Evolutionary conservation across 1,140 invertebrate species (phyloP).

Genomic region (Centruroides vittatus): DNA sequence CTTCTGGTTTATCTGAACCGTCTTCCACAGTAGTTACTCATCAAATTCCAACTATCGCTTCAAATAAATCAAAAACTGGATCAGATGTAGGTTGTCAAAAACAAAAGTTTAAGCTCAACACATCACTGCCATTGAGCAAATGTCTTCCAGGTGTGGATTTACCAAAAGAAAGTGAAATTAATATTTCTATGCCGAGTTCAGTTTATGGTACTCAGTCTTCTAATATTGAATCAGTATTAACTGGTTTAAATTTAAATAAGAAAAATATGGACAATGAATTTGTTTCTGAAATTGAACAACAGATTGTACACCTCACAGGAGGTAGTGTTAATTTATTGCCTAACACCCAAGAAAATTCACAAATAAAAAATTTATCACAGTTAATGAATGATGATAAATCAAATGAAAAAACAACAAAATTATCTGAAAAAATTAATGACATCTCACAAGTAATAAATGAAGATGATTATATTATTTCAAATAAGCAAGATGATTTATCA

Average conservation of each 20-base stretch:
- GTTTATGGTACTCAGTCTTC: constrained; percentile 10
- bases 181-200: constrained; percentile 10
- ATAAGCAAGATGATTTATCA: constrained; percentile 6
- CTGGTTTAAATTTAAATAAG: background rate
- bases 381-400: background rate
- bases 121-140: background rate
- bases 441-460: background rate
- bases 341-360: background rate
- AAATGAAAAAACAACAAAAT: background rate
- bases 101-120: too few species aligned
- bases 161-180: background rate
- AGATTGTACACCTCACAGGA: constrained; percentile 1
- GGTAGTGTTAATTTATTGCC: background rate
- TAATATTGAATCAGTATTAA: constrained; percentile 10
- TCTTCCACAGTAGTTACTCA: too few species aligned
- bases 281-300: background rate
- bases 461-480: background rate
- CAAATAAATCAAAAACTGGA: too few species aligned
- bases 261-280: background rate
- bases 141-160: background rate
- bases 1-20: too few species aligned
- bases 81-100: too few species aligned
- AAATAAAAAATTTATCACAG: background rate
- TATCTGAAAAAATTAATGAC: background rate
- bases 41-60: too few species aligned